Evolutionary conservation across 2,113 vertebrate genomes (phyloP).

Genomic region (Chlamydotis undulata): DNA sequence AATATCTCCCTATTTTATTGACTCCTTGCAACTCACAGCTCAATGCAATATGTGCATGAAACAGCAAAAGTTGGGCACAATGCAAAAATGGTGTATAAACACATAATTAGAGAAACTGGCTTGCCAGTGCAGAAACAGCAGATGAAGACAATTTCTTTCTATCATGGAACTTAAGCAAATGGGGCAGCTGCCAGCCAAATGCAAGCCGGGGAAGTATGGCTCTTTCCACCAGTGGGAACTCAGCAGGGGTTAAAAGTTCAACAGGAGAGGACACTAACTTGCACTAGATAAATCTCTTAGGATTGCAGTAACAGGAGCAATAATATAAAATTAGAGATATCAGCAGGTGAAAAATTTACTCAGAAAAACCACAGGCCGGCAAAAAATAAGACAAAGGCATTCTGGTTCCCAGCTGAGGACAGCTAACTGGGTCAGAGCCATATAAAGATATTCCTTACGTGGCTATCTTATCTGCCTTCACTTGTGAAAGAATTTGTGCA

Average conservation of each 20-base stretch:
- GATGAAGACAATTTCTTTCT: neutral
- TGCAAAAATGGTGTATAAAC: neutral
- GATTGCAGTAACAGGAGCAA: neutral
- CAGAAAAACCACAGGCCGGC: neutral
- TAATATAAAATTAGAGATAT: slow-evolving; percentile 7
- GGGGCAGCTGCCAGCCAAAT: neutral
- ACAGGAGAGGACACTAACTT: neutral
- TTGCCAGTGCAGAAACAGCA: neutral
- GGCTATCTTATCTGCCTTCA: neutral
- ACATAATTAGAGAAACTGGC: neutral
- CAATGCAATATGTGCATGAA: accelerated
- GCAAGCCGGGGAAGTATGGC: neutral
- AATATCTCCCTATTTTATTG: accelerated
- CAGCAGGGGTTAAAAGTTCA: neutral
- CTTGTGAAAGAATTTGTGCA: neutral
- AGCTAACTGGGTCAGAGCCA: slow-evolving; percentile 38
- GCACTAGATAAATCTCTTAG: neutral
- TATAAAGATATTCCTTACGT: neutral
- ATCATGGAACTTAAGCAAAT: neutral
- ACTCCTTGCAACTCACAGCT: neutral
- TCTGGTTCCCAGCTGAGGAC: neutral
- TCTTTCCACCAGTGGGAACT: neutral
- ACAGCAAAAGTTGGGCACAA: accelerated
- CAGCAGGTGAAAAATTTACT: slow-evolving; percentile 5
- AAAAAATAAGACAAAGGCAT: slow-evolving; percentile 9